phyloP scores from a whole-genome alignment of 2,888 invertebrate genomes.

The Caenorhabditis virilis region DNA sequence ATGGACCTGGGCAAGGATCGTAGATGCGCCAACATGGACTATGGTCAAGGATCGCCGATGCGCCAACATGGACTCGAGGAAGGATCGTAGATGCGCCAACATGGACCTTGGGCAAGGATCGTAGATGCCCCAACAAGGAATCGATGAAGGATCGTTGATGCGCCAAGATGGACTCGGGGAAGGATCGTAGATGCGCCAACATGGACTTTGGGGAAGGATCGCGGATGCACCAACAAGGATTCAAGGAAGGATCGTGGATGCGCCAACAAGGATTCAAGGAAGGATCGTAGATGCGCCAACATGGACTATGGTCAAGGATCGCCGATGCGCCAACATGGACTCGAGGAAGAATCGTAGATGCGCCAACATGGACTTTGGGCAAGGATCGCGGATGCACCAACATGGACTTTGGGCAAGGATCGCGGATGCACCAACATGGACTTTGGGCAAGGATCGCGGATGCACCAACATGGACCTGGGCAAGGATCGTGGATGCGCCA shows the following conservation, averaged over 20 bases:
- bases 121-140: neutral
- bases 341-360: neutral
- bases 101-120: neutral
- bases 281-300: neutral
- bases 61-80: neutral
- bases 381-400: neutral
- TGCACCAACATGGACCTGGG: neutral
- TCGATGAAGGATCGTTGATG: neutral
- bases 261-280: neutral
- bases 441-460: neutral
- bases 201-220: neutral
- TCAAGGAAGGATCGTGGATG: neutral
- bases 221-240: neutral
- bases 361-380: neutral
- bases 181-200: neutral
- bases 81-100: neutral
- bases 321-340: neutral
- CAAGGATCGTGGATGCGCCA: neutral
- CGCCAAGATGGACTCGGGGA: neutral
- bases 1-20: neutral
- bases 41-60: neutral
- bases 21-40: constrained; percentile 1
- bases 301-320: neutral
- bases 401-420: neutral
- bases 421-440: neutral